Percentiles rank a stretch among this genome's conserved stretches.
Conservation (phyloP, 2,888 invertebrate species). For the Harpalus rufipes region DNA sequence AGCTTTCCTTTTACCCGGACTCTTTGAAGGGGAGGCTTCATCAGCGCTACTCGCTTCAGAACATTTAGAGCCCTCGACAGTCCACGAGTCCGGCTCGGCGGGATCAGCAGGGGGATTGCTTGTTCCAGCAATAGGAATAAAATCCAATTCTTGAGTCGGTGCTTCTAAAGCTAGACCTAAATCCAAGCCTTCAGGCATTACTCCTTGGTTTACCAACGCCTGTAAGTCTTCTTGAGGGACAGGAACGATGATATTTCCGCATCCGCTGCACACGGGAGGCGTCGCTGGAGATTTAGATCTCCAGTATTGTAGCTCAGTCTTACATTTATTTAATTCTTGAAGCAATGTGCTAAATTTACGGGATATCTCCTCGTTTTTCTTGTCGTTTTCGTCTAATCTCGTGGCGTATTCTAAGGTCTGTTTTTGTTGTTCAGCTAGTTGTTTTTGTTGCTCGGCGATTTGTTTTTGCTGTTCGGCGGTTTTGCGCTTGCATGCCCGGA, state of each 20-base stretch:
- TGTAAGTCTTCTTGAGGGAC: constrained; percentile 82
- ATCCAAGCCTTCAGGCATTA: constrained; percentile 79
- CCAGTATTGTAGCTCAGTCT: constrained; percentile 95
- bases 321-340: constrained; percentile 94
- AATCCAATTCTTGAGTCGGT: constrained; percentile 72
- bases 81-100: constrained; percentile 54
- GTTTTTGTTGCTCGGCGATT: constrained; percentile 87
- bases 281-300: constrained; percentile 91
- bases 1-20: constrained; percentile 72
- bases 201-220: constrained; percentile 81
- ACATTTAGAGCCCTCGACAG: constrained; percentile 49
- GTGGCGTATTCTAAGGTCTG: constrained; percentile 89
- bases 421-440: constrained; percentile 86
- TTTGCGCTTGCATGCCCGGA: constrained; percentile 89
- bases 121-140: constrained; percentile 76
- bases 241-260: constrained; percentile 82
- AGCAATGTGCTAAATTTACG: constrained; percentile 92
- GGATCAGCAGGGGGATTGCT: constrained; percentile 36
- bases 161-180: constrained; percentile 70
- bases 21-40: constrained; percentile 56
- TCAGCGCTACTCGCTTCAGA: constrained; percentile 18
- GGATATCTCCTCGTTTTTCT: constrained; percentile 93
- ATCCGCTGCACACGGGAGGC: constrained; percentile 85
- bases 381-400: constrained; percentile 93
- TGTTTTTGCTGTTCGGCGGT: constrained; percentile 92